Base-by-base conservation (phyloP, 2,797 vertebrate genomes). In the Falco peregrinus region DNA sequence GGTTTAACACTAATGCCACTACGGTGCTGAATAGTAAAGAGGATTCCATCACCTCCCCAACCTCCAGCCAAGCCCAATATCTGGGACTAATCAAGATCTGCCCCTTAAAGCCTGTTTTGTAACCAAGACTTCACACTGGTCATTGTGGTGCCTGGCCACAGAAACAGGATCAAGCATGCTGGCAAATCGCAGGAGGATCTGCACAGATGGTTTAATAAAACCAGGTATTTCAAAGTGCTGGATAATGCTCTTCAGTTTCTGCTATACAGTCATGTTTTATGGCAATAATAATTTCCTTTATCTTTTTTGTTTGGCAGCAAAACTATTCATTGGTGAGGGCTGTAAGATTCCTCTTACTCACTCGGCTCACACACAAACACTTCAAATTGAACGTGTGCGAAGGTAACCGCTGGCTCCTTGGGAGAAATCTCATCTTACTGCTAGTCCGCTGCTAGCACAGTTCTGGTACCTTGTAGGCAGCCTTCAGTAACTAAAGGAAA, bases 21-120 rank as follows among this genome's bases (percentile, higher is more conserved):
- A 51, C 4, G 6, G 57, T 45, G 81, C 84, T 90, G 81, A 93
- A 87, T 4, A 89, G 90, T 70, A 95, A 96, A 96, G 96, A 96
- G 93, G 96, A 96, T 95, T 96, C 96, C 61, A 95, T 83, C 92
- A 85, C 77, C 88, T 93, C 75, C 60, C 37, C 91, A 95, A 35
- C 51, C 86, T 95, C 88, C 47, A 94, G 86, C 56, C 93, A 85
- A 95, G 94, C 17, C 81, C 41, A 90, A 8, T 95, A 94, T 93
- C 95, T 94, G 69, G 74, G 94, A 74, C 93, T 96, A 80, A 92
- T 89, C 84, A 89, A 96, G 93, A 96, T 92, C 93, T 96, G 94
- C 85, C 65, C 67, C 92, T 90, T 74, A 95, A 95, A 96, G 89
- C 92, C 84, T 95, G 94, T 96, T 96, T 96, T 94, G 84, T 97